Evolutionary conservation across 2,113 vertebrate species (phyloP), one percentile per base, ranked within the genome.

Genomic region (Paramormyrops kingsleyae): DNA sequence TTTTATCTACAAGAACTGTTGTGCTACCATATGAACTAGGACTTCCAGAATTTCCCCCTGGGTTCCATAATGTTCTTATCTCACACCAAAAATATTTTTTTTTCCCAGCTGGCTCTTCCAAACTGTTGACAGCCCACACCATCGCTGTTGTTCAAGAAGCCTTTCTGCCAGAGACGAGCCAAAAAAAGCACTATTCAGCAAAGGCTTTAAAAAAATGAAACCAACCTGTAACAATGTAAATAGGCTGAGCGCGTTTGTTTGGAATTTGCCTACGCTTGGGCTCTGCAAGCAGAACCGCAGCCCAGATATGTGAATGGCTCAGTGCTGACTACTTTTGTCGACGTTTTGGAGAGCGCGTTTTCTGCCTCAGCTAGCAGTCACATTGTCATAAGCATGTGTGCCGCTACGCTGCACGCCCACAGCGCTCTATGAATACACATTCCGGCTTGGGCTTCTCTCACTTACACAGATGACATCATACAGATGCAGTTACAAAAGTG

Each of bases 261-360:
- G 94, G 95, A 96, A 96, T 95, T 93, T 95, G 95, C 95, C 92
- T 93, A 94, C 92, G 90, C 92, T 95, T 93, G 95, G 92, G 94
- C 86, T 92, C 88, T 84, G 0, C 44, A 93, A 84, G 96, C 95
- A 95, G 95, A 94, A 91, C 92, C 89, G 77, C 85, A 31, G 53
- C 88, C 92, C 83, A 88, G 83, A 92, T 93, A 90, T 91, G 80
- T 90, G 92, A 93, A 90, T 80, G 66, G 83, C 89, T 56, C 88
- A 39, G 66, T 39, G 31, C 62, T 10, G 74, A 80, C 62, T 50
- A 88, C 88, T 87, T 49, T 6, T 27, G 85, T 80, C 84, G 70
- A 89, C 47, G 77, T 90, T 92, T 91, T 90, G 80, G 90, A 87
- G 53, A 85, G 74, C 6, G 35, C 47, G 15, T 50, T 87, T 90